These are phyloP conservation scores for Drosophila kambysellisi DNA, from an alignment of 2,888 invertebrate genomes.

Conservation along the genomic window DNA sequence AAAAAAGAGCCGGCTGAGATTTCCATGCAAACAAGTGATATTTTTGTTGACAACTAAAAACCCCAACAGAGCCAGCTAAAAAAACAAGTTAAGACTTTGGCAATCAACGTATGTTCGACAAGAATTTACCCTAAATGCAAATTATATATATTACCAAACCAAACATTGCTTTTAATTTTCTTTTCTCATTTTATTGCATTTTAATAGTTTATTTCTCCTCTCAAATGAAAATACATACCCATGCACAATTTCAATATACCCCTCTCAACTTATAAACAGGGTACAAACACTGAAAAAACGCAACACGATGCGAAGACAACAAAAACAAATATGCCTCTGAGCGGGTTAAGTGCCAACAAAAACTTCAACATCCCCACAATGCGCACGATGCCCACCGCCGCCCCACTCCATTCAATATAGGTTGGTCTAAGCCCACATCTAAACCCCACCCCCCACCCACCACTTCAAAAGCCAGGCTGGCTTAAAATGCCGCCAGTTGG, in stretches of 20 bases:
- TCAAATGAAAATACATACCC: background rate
- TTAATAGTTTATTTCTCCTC: too few relatives aligned
- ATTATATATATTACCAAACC: background rate
- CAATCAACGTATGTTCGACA: background rate
- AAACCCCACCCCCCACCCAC: background rate
- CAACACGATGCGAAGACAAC: conserved; percentile 31
- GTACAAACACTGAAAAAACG: conserved; percentile 32
- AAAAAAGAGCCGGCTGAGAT: conserved; percentile 51
- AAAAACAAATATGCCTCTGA: conserved; percentile 37
- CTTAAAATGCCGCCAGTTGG: conserved; percentile 46
- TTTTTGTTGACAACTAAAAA: conserved; percentile 79
- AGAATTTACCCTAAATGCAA: background rate
- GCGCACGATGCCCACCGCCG: background rate
- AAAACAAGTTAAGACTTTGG: conserved; percentile 19
- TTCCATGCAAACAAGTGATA: conserved; percentile 76
- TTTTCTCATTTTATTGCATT: background rate
- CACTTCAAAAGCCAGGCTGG: conserved; percentile 12
- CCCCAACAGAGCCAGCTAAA: conserved; percentile 31
- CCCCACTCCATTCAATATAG: background rate
- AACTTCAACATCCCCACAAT: background rate
- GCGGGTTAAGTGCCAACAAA: conserved; percentile 52
- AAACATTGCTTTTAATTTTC: background rate
- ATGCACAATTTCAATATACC: background rate
- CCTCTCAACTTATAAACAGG: background rate
- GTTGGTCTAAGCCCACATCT: conserved; percentile 13